Percentiles rank a stretch among this genome's conserved stretches.
phyloP scores from a whole-genome alignment of 2,113 vertebrate species.

The Stomatorhinus ivindoensis region DNA sequence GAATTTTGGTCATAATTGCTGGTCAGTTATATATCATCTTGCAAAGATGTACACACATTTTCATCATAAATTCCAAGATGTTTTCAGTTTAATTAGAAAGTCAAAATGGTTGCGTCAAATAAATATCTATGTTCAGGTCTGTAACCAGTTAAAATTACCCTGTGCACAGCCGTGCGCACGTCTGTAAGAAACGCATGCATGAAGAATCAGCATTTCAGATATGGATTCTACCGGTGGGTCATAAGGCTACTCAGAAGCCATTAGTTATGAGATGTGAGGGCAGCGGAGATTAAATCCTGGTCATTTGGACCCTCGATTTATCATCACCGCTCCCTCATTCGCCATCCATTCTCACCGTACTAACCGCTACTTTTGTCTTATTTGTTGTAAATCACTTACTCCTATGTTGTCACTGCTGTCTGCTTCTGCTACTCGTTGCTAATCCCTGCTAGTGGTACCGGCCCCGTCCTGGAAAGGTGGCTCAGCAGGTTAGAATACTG shows the following conservation, averaged over 20 bases:
- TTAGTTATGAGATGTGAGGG: not conserved
- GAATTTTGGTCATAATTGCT: not conserved
- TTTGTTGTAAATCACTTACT: not conserved
- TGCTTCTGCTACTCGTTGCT: not conserved
- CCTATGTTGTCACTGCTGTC: not conserved
- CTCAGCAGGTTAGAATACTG: not conserved
- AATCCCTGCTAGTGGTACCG: not conserved
- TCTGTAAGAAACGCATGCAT: not conserved
- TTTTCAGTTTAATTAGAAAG: too few species aligned
- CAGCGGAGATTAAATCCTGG: not conserved
- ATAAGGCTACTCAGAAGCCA: not conserved
- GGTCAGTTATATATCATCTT: not conserved
- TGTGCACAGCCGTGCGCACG: not conserved
- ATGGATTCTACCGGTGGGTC: not conserved
- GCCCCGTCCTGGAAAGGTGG: not conserved
- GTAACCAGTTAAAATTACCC: not conserved
- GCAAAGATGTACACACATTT: too few species aligned
- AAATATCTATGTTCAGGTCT: not conserved
- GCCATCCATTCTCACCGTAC: not conserved
- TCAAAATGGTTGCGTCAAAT: not conserved
- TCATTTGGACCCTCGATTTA: not conserved
- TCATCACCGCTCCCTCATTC: not conserved
- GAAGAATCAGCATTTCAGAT: not conserved
- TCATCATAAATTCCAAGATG: too few species aligned
- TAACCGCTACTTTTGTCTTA: not conserved